These are phyloP conservation scores for Pseudolaguvia tuberculata DNA, from an alignment of 2,113 vertebrate genomes.

Conservation along the genomic window DNA sequence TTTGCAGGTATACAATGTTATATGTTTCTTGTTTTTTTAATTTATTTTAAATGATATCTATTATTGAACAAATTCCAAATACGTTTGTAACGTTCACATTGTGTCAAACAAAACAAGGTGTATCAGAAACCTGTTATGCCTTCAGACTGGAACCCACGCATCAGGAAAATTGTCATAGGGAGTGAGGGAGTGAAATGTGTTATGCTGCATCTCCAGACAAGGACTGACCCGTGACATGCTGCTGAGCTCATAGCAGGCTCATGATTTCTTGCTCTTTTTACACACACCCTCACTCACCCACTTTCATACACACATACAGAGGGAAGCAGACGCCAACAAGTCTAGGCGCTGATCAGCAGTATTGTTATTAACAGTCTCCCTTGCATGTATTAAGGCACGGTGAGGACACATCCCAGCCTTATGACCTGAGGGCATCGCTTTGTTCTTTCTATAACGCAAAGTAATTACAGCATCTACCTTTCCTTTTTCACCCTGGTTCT, in stretches of 20 bases:
- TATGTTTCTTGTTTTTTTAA: neutral
- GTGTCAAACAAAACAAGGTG: neutral
- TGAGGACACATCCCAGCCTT: conserved; percentile 64
- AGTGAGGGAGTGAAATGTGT: conserved; percentile 54
- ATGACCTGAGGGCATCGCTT: conserved; percentile 71
- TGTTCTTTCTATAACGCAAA: conserved; percentile 67
- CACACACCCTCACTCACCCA: conserved; percentile 19
- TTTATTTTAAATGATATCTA: neutral
- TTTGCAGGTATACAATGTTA: neutral
- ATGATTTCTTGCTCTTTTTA: conserved; percentile 28
- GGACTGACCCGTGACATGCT: conserved; percentile 47
- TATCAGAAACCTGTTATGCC: neutral
- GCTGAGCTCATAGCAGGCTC: conserved; percentile 44
- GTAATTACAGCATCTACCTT: conserved; percentile 68
- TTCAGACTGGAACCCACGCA: neutral
- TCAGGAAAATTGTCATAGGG: conserved; percentile 53
- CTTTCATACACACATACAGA: conserved; percentile 33
- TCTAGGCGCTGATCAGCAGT: conserved; percentile 62
- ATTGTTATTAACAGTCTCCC: conserved; percentile 65
- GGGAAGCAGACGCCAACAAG: conserved; percentile 66
- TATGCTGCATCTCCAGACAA: conserved; percentile 54
- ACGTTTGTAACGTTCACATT: neutral
- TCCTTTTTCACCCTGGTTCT: conserved; percentile 55
- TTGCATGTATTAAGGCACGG: conserved; percentile 61
- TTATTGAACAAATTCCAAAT: neutral